These are phyloP conservation scores for Pitangus sulphuratus DNA, from an alignment of 2,797 vertebrate species.

Conservation along the genomic window DNA sequence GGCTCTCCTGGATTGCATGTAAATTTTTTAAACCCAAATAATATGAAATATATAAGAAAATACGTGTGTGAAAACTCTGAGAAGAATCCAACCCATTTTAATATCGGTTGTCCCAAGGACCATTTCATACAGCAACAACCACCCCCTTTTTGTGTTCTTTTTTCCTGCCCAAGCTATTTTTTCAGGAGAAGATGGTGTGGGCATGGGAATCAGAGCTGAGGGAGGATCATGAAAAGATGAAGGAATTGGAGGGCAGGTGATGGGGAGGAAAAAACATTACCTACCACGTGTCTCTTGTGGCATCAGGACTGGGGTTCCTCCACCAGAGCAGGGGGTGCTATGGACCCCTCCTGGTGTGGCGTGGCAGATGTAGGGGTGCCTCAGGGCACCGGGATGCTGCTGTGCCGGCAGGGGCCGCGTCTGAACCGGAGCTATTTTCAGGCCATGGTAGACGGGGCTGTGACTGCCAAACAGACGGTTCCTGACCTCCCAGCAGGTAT, in stretches of 20 bases:
- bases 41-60: background rate
- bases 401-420: background rate
- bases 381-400: fast-evolving
- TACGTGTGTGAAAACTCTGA: background rate
- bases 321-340: background rate
- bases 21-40: background rate
- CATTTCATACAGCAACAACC: background rate
- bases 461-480: background rate
- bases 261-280: background rate
- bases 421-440: background rate
- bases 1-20: background rate
- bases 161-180: background rate
- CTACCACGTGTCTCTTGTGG: fast-evolving
- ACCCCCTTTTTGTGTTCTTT: background rate
- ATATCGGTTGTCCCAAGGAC: background rate
- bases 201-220: background rate
- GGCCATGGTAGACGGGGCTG: background rate
- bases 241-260: background rate
- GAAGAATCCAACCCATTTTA: background rate
- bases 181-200: background rate
- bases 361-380: background rate
- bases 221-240: background rate
- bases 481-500: slow-evolving; percentile 1
- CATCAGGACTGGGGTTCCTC: background rate
- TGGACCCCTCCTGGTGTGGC: background rate